These are phyloP conservation scores for Stegodyphus mimosarum DNA, from an alignment of 1,140 invertebrate genomes.

Conservation along the genomic window DNA sequence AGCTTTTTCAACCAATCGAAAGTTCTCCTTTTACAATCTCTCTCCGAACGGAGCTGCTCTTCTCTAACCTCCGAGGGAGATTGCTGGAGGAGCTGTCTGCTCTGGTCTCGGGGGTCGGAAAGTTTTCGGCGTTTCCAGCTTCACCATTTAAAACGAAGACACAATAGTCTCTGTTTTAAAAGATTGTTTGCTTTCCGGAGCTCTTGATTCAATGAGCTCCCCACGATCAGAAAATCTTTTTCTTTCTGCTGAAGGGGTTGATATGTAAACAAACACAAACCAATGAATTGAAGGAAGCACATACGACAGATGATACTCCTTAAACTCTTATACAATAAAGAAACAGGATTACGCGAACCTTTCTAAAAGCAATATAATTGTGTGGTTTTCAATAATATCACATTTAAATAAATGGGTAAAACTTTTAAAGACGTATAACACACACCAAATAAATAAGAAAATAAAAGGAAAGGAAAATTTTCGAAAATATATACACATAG, in stretches of 20 bases:
- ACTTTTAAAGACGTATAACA: too few relatives aligned
- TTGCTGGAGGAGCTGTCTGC: not conserved
- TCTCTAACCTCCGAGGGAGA: not conserved
- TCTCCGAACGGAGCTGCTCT: not conserved
- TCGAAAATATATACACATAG: too few relatives aligned
- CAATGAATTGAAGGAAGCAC: not conserved
- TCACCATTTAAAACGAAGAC: slow-evolving; percentile 26
- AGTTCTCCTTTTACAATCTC: slow-evolving; percentile 1
- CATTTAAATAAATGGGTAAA: too few relatives aligned
- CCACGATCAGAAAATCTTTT: not conserved
- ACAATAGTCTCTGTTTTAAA: not conserved
- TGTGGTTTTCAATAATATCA: too few relatives aligned
- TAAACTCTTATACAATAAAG: too few relatives aligned
- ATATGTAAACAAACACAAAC: not conserved
- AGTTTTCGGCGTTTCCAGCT: not conserved
- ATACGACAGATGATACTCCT: too few relatives aligned
- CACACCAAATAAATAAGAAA: too few relatives aligned
- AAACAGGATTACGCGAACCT: too few relatives aligned
- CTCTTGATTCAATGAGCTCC: not conserved
- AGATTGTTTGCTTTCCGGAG: not conserved
- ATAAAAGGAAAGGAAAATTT: too few relatives aligned
- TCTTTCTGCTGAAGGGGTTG: not conserved
- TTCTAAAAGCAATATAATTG: too few relatives aligned
- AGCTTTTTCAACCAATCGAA: slow-evolving; percentile 51
- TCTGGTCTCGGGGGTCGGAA: slow-evolving; percentile 7